These are phyloP conservation scores for Catalaphyllia jardinei DNA, from an alignment of 64 coral and sea anemone genomes.

Conservation along the genomic window DNA sequence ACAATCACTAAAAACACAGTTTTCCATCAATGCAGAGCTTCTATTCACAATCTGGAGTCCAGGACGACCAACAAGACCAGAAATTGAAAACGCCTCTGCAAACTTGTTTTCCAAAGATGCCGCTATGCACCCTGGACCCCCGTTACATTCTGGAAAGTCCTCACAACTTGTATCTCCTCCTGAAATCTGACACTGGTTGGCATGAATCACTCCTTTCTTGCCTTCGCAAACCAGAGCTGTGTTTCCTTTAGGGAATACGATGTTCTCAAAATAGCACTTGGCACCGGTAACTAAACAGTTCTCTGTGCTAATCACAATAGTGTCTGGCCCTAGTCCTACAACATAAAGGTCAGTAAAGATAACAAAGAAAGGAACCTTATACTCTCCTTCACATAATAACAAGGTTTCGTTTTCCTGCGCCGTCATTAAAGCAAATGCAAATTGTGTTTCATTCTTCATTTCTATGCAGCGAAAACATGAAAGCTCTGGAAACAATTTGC, in stretches of 20 bases:
- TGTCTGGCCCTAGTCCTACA: conserved; percentile 35
- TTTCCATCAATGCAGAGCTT: conserved; percentile 43
- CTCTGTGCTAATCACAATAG: neutral
- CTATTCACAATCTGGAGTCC: conserved; percentile 25
- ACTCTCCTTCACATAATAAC: conserved; percentile 63
- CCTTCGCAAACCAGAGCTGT: neutral
- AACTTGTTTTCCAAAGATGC: conserved; percentile 33
- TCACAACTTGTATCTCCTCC: conserved; percentile 64
- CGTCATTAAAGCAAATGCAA: conserved; percentile 4
- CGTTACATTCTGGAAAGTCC: conserved; percentile 85
- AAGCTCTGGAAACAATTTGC: conserved; percentile 27
- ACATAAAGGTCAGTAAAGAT: conserved; percentile 11
- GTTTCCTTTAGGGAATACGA: conserved; percentile 54
- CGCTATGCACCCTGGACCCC: conserved; percentile 61
- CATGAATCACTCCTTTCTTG: neutral
- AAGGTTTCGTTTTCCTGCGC: neutral
- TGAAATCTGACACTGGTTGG: conserved; percentile 60
- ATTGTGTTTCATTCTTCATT: conserved; percentile 21
- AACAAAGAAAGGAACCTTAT: neutral
- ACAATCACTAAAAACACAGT: conserved; percentile 59
- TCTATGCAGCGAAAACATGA: neutral
- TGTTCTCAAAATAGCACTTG: conserved; percentile 62
- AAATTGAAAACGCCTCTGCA: conserved; percentile 9
- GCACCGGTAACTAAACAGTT: neutral
- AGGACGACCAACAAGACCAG: conserved; percentile 28